phyloP scores from a whole-genome alignment of 2,113 vertebrate species.

The rabbit (Oryctolagus cuniculus) region DNA sequence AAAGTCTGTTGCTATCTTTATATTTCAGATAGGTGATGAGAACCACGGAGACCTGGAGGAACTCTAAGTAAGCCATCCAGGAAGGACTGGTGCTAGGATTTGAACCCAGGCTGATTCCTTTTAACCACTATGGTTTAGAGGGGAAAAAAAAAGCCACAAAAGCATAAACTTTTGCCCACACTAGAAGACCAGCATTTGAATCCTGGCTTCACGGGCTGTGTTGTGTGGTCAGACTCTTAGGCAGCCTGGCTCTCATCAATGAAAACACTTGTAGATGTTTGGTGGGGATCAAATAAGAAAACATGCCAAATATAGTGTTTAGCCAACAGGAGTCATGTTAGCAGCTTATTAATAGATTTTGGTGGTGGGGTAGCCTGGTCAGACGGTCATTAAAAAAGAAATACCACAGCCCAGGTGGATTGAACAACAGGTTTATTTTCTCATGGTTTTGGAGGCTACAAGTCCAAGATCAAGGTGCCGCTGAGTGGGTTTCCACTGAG shows the following conservation, averaged over 20 bases:
- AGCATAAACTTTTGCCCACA: neutral
- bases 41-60: neutral
- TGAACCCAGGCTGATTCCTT: no score
- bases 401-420: neutral
- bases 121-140: neutral
- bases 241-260: neutral
- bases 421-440: neutral
- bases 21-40: neutral
- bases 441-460: neutral
- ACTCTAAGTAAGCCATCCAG: neutral
- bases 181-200: neutral
- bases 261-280: neutral
- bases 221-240: neutral
- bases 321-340: fast-evolving
- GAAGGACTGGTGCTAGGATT: neutral
- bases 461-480: neutral
- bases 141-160: neutral
- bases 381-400: neutral
- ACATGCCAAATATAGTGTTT: neutral
- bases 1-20: neutral
- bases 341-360: neutral
- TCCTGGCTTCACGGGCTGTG: neutral
- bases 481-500: neutral
- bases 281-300: neutral
- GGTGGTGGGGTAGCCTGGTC: neutral